Conservation (phyloP, 2,797 vertebrate species). For the Distichodus sexfasciatus region DNA sequence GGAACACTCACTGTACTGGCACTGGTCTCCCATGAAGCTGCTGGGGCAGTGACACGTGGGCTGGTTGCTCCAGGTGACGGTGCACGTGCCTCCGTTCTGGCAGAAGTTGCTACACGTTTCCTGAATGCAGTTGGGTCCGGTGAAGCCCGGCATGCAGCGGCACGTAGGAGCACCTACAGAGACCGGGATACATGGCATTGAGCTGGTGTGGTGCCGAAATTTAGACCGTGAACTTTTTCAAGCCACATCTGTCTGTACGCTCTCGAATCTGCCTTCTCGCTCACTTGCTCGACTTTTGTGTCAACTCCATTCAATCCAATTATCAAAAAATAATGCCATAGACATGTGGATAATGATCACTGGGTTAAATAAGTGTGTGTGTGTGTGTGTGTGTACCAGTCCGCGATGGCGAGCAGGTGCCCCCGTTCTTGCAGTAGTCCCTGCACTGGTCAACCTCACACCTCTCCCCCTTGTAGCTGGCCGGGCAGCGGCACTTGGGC, state of each 20-base stretch:
- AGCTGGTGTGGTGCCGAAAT: background rate
- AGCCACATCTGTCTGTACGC: no score
- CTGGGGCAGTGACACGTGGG: slow-evolving; percentile 83
- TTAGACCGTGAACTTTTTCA: no score
- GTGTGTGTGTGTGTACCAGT: slow-evolving; percentile 71
- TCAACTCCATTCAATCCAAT: no score
- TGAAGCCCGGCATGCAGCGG: slow-evolving; percentile 91
- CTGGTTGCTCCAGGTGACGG: slow-evolving; percentile 91
- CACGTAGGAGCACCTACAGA: slow-evolving; percentile 86
- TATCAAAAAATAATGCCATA: no score
- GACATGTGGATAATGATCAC: no score
- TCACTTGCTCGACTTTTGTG: no score
- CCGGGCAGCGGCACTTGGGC: slow-evolving; percentile 93
- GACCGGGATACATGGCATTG: background rate
- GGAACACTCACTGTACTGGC: slow-evolving; percentile 90
- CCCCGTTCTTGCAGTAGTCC: slow-evolving; percentile 91
- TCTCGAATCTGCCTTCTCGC: no score
- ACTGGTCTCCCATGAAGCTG: slow-evolving; percentile 86
- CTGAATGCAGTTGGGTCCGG: slow-evolving; percentile 84
- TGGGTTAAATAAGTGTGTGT: background rate
- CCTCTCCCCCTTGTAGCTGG: slow-evolving; percentile 86
- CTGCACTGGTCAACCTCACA: slow-evolving; percentile 92
- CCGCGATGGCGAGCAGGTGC: slow-evolving; percentile 87
- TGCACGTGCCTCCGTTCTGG: slow-evolving; percentile 84
- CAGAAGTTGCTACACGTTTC: slow-evolving; percentile 86